A percentile compares a stretch with the other conserved stretches of the same genome.
Conservation (phyloP, 30 jellyfish, hydroid and myxozoan genomes). For the Chrysaora quinquecirrha region DNA sequence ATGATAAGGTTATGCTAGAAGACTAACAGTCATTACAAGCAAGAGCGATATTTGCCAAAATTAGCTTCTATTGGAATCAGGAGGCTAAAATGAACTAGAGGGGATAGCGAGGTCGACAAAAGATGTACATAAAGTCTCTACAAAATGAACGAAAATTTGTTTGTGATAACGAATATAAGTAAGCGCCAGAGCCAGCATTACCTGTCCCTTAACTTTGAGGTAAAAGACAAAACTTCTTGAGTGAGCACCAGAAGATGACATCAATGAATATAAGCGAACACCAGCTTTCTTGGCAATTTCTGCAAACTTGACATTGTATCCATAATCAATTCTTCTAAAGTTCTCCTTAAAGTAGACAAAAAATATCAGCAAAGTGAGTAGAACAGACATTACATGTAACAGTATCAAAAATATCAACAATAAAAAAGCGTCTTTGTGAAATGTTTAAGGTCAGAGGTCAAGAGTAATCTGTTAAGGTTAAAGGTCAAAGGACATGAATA, state of each 20-base stretch:
- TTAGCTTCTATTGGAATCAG: too few species aligned
- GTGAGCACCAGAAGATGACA: conserved; percentile 96
- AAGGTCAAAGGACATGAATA: background rate
- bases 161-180: background rate
- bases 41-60: background rate
- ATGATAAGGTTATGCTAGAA: background rate
- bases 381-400: background rate
- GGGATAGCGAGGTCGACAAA: background rate
- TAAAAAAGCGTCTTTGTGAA: background rate
- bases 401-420: background rate
- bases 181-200: background rate
- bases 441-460: background rate
- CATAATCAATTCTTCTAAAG: conserved; percentile 83
- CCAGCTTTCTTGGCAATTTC: conserved; percentile 85
- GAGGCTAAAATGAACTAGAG: background rate
- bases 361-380: too few species aligned
- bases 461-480: background rate
- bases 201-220: conserved; percentile 89
- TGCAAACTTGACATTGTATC: conserved; percentile 75
- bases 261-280: conserved; percentile 45
- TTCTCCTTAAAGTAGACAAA: conserved; percentile 51
- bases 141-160: too few species aligned
- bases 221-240: conserved; percentile 75
- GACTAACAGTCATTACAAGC: background rate
- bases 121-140: background rate